phyloP scores from a whole-genome alignment of 2,888 invertebrate species.

The Emmelina monodactyla region DNA sequence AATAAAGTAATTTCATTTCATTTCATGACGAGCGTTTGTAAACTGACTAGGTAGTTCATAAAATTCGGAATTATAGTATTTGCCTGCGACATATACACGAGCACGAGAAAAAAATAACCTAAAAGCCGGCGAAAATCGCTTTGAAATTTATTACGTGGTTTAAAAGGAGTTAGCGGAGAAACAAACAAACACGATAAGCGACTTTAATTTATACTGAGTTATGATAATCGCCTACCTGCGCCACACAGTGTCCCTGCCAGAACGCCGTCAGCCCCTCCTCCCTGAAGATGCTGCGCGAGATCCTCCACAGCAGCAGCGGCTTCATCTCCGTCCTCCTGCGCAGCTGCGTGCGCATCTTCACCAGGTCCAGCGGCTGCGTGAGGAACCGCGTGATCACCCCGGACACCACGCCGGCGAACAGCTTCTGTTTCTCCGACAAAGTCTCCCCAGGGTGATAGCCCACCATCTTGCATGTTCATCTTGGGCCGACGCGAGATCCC shows the following conservation, averaged over 20 bases:
- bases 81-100: too few relatives aligned
- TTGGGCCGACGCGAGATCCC: too few relatives aligned
- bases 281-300: slow-evolving; percentile 70
- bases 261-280: slow-evolving; percentile 88
- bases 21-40: too few relatives aligned
- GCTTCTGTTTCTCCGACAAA: slow-evolving; percentile 32
- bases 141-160: too few relatives aligned
- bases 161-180: too few relatives aligned
- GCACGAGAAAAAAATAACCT: too few relatives aligned
- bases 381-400: slow-evolving; percentile 26
- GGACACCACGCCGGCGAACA: slow-evolving; percentile 36
- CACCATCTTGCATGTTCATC: slow-evolving; percentile 37
- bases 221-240: slow-evolving; percentile 80
- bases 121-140: too few relatives aligned
- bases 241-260: slow-evolving; percentile 95
- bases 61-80: too few relatives aligned
- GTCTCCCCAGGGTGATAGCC: slow-evolving; percentile 35
- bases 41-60: too few relatives aligned
- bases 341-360: slow-evolving; percentile 93
- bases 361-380: slow-evolving; percentile 87
- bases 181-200: too few relatives aligned
- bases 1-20: too few relatives aligned
- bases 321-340: slow-evolving; percentile 72
- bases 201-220: too few relatives aligned
- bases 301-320: slow-evolving; percentile 37